Evolutionary conservation across 2,113 vertebrate species (phyloP), one percentile per base, ranked within the genome.

Genomic region (Hipposideros armiger): DNA sequence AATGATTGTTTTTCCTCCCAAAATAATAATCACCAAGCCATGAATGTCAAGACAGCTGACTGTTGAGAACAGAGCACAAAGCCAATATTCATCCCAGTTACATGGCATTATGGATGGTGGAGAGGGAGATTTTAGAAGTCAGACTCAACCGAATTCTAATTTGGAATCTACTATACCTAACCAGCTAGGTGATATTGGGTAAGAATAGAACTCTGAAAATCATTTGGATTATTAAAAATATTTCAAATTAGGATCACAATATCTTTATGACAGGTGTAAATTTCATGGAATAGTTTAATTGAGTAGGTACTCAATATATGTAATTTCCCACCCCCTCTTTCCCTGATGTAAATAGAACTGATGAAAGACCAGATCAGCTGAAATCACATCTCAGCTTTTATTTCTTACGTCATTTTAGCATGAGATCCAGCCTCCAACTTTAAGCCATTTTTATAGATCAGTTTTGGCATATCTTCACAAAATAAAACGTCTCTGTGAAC

Each of bases 401-500:
- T 94, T 90, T 47, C 74, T 93, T 86, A 56, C 54, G 66, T 74
- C 15, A 82, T 93, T 84, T 91, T 30, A 76, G 28, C 28, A 47
- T 84, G 89, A 82, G 42, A 91, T 84, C 78, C 42, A 67, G 58
- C n/a, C 67, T 94, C 66, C 26, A 86, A 87, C 89, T 95, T 93
- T 78, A 81, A 90, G 56, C 32, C 82, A 78, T 91, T 86, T 96
- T 97, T 95, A 32, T 67, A 83, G 66, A 91, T 89, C 64, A 52
- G 87, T 90, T 96, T 91, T 95, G 73, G 90, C 78, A 91, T 58
- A 67, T 26, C 92, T 89, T 95, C 86, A 90, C 87, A 94, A 93
- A 94, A 95, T 81, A 62, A 89, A 94, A 95, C 64, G 92, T 54
- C 45, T 85, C 54, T 96, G 77, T 30, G 76, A 93, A 70, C 90